A percentile compares a stretch with the other conserved stretches of the same genome.
These are phyloP conservation scores for Drosophila sulfurigaster DNA, from an alignment of 1,140 invertebrate genomes.

Conservation along the genomic window DNA sequence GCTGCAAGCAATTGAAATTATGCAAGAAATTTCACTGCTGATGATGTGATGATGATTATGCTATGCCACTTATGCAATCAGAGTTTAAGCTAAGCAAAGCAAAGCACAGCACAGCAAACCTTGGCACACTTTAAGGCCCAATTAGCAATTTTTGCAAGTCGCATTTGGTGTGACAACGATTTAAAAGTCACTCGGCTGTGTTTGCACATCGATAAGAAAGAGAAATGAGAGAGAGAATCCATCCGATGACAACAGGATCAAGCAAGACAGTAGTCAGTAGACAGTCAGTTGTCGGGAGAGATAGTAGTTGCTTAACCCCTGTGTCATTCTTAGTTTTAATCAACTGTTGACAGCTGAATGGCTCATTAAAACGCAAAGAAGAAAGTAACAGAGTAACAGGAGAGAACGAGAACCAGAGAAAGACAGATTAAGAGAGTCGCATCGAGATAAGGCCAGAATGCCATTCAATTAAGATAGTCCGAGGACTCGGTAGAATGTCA, in stretches of 20 bases:
- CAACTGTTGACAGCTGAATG: slow-evolving; percentile 62
- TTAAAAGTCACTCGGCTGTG: slow-evolving; percentile 20
- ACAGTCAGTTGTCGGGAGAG: neutral
- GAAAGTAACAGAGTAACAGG: slow-evolving; percentile 5
- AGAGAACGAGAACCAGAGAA: neutral
- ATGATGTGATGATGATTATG: slow-evolving; percentile 7
- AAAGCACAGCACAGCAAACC: slow-evolving; percentile 8
- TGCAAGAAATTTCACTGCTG: slow-evolving; percentile 46
- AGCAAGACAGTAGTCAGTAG: neutral
- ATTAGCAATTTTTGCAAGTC: slow-evolving; percentile 19
- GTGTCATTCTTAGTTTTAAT: slow-evolving; percentile 48
- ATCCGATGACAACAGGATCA: slow-evolving; percentile 19
- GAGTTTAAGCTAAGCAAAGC: neutral
- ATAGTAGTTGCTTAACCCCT: slow-evolving; percentile 26
- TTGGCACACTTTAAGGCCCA: slow-evolving; percentile 37
- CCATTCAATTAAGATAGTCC: slow-evolving; percentile 67
- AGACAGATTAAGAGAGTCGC: slow-evolving; percentile 26
- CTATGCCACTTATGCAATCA: slow-evolving; percentile 33
- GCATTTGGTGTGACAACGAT: slow-evolving; percentile 7
- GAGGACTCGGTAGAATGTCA: slow-evolving; percentile 51
- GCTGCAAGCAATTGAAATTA: slow-evolving; percentile 49
- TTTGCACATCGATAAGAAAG: slow-evolving; percentile 15
- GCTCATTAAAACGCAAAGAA: slow-evolving; percentile 52
- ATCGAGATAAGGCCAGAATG: slow-evolving; percentile 60
- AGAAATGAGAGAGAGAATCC: neutral